Evolutionary conservation across 30 jellyfish, hydroid and myxozoan species (phyloP), one percentile per base, ranked within the genome.

Genomic region (Aurelia sp.): DNA sequence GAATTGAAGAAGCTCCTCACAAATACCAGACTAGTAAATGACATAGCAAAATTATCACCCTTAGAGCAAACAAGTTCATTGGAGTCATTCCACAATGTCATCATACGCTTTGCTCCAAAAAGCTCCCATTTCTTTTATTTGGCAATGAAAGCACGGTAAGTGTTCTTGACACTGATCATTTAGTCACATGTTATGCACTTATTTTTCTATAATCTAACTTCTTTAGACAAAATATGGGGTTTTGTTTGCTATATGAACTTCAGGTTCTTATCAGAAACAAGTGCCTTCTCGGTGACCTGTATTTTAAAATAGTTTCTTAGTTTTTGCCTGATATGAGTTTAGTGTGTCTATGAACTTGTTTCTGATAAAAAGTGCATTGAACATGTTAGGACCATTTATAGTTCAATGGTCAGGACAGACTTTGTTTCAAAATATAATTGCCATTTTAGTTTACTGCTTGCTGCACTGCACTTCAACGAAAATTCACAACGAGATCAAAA

Each of bases 91-190:
- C n/a, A 61, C 72, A 61, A 61, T 61, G 72, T 61, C 72, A 61
- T 61, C 72, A 61, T 61, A 61, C 72, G 72, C 72, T 61, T 61
- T 61, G 72, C 72, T 38, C 72, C 72, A 30, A 61, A 61, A 61
- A 61, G 22, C 72, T 17, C 72, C 22, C 72, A 61, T 61, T 61
- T 61, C 72, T 61, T 61, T 38, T 61, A 61, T 38, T 38, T 38
- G 22, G n/a, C 35, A 17, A 61, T 61, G 72, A 61, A 61, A 61
- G 72, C 72, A 61, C n/a, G 15, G 72, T 61, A 61, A 61, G 22
- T 17, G 22, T 61, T 17, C 22, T 17, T 38, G 22, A 61, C n/a
- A 30, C 22, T 61, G n/a, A 30, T 61, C 22, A 61, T 61, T 61
- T 30, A 61, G n/a, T 17, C n/a, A 17, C 35, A 61, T 61, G 72